phyloP scores from a whole-genome alignment of 2,888 invertebrate species.

The Himalopsyche kuldschensis region DNA sequence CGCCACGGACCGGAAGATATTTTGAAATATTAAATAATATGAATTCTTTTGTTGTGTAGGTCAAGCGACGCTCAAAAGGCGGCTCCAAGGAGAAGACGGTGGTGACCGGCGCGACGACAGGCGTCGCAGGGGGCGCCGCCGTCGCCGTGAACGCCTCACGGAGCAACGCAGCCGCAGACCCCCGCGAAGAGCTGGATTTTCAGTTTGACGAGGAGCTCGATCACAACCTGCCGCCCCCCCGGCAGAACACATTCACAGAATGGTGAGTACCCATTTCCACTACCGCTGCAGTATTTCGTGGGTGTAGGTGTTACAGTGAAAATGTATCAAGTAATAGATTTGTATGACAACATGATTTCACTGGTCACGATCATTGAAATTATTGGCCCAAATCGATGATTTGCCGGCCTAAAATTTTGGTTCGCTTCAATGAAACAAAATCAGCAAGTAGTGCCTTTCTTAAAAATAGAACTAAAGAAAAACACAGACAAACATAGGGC shows the following conservation, averaged over 20 bases:
- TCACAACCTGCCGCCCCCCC: constrained; percentile 69
- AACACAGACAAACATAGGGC: too few relatives aligned
- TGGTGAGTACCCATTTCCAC: constrained; percentile 54
- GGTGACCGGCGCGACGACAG: constrained; percentile 47
- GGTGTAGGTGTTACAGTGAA: too few relatives aligned
- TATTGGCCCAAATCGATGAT: too few relatives aligned
- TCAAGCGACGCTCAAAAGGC: constrained; percentile 63
- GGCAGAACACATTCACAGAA: constrained; percentile 80
- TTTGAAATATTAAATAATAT: not conserved
- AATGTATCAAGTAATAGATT: too few relatives aligned
- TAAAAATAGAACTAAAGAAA: too few relatives aligned
- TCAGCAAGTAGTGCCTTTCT: too few relatives aligned
- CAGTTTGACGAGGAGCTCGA: constrained; percentile 97
- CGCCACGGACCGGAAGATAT: too few relatives aligned
- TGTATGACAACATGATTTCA: too few relatives aligned
- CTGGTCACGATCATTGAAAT: too few relatives aligned
- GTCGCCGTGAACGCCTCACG: constrained; percentile 12
- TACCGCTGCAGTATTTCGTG: too few relatives aligned
- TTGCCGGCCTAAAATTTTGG: too few relatives aligned
- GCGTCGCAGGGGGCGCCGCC: constrained; percentile 36
- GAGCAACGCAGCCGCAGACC: constrained; percentile 40
- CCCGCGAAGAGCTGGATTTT: constrained; percentile 86
- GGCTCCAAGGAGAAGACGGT: constrained; percentile 54
- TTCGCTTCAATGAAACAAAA: too few relatives aligned
- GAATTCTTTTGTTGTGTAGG: constrained; percentile 46